Evolutionary conservation across 2,888 invertebrate species (phyloP), one percentile per base, ranked within the genome.

Genomic region (Scaptomyza parva): DNA sequence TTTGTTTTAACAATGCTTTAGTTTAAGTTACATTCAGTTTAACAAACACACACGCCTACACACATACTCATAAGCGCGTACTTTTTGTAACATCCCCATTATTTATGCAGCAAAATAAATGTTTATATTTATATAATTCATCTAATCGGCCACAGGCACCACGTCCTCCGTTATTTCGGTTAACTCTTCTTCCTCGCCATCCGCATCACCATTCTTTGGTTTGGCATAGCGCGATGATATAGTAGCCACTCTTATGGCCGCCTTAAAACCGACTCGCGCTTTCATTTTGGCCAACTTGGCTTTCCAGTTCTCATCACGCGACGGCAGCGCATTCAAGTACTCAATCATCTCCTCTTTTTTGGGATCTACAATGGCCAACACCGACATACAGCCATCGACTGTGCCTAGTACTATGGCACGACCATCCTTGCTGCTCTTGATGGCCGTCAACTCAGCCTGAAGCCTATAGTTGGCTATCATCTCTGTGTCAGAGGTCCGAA

Each of bases 381-480:
- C 96, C 0, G 97, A 97, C 57, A 98, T 94, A 89, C 98, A 98
- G 5, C 98, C 98, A 89, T 99, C 98, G 1, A 98, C 96, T 0
- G 97, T 98, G 0, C 97, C 98, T 51, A 98, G 93, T 1, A 97
- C 96, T 33, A 97, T 93, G 18, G 96, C 95, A 74, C 94, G 94
- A 0, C 97, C 97, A 73, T 96, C 97, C 41, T 91, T 92, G 68
- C 91, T 91, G 79, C 96, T 97, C 76, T 96, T 97, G 0, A 98
- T 94, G 0, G 96, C 96, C 2, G 96, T 97, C 68, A 97, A 93
- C 91, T 98, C 98, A 0, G 98, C 97, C 77, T 97, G 97, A 0
- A 97, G 95, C 28, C 97, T 93, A 90, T 97, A 99, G 91, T 98
- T 98, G 0, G 99, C 98, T 73, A 99, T 96, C 93, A 97, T 95